These are phyloP conservation scores for Hafferia zeledoni DNA, from an alignment of 2,797 vertebrate species.

Conservation along the genomic window DNA sequence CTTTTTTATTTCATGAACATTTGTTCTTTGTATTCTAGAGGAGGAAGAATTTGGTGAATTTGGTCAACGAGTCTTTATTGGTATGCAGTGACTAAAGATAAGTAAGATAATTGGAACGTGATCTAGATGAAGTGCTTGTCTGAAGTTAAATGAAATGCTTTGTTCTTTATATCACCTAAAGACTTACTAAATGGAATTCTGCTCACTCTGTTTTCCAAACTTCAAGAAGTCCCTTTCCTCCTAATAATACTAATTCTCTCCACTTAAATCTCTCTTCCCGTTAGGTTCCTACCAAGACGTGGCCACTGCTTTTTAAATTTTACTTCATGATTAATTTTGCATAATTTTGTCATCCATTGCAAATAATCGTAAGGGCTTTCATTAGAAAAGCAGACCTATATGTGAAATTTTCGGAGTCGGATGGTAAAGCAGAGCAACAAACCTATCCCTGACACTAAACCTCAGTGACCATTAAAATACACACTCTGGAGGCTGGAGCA, in stretches of 20 bases:
- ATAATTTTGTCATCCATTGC: background rate
- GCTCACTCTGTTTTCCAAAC: background rate
- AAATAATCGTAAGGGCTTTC: background rate
- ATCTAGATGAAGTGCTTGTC: background rate
- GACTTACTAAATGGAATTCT: background rate
- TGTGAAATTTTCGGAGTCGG: background rate
- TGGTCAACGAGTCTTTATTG: slow-evolving; percentile 75
- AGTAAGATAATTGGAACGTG: background rate
- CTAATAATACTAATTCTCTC: background rate
- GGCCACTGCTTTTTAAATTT: background rate
- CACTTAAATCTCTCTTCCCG: background rate
- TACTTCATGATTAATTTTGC: background rate
- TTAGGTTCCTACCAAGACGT: background rate
- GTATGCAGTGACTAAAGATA: slow-evolving; percentile 68
- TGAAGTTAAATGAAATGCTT: background rate
- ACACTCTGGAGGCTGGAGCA: background rate
- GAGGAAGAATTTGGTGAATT: slow-evolving; percentile 87
- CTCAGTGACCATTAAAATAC: background rate
- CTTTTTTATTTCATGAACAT: background rate
- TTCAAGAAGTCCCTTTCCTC: background rate
- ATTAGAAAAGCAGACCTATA: background rate
- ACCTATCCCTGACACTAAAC: background rate
- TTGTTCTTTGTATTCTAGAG: slow-evolving; percentile 74
- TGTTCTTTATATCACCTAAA: background rate
- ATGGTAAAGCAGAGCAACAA: background rate